Percentiles rank a stretch among this genome's conserved stretches.
These are phyloP conservation scores for Shargacucullia verbasci DNA, from an alignment of 2,888 invertebrate genomes.

Conservation along the genomic window DNA sequence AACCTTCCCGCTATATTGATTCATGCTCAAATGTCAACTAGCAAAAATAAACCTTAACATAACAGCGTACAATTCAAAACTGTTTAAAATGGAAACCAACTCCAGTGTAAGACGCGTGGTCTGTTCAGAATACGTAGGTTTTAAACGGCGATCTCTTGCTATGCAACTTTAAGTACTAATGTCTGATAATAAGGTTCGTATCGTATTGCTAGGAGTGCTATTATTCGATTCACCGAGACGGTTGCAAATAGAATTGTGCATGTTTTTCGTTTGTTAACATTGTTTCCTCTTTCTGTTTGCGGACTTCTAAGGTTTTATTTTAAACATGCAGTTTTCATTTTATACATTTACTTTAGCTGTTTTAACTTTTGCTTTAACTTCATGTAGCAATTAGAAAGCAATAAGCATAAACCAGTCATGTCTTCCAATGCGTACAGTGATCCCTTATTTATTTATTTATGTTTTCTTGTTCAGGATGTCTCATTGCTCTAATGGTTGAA, in stretches of 20 bases:
- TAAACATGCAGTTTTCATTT: slow-evolving; percentile 61
- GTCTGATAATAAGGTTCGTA: slow-evolving; percentile 24
- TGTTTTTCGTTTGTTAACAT: slow-evolving; percentile 60
- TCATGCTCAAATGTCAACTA: slow-evolving; percentile 35
- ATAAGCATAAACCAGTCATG: no score
- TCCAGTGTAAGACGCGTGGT: slow-evolving; percentile 56
- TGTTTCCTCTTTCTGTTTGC: slow-evolving; percentile 62
- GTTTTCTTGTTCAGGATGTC: no score
- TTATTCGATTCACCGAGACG: slow-evolving; percentile 61
- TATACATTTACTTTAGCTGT: slow-evolving; percentile 46
- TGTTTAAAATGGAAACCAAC: slow-evolving; percentile 20
- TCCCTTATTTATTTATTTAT: no score
- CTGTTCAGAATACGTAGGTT: slow-evolving; percentile 47
- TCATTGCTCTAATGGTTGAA: no score
- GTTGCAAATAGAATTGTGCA: slow-evolving; percentile 61
- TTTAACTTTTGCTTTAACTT: slow-evolving; percentile 12
- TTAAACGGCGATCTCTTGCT: slow-evolving; percentile 39
- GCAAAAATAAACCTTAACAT: slow-evolving; percentile 31
- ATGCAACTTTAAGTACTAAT: slow-evolving; percentile 50
- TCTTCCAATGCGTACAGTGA: no score
- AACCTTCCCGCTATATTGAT: slow-evolving; percentile 66
- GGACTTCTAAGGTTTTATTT: slow-evolving; percentile 56
- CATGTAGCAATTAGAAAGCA: slow-evolving; percentile 10
- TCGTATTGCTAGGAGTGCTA: slow-evolving; percentile 26
- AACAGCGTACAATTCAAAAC: slow-evolving; percentile 16